Base-by-base conservation (phyloP, 2,113 vertebrate genomes). In the Passerina amoena region DNA sequence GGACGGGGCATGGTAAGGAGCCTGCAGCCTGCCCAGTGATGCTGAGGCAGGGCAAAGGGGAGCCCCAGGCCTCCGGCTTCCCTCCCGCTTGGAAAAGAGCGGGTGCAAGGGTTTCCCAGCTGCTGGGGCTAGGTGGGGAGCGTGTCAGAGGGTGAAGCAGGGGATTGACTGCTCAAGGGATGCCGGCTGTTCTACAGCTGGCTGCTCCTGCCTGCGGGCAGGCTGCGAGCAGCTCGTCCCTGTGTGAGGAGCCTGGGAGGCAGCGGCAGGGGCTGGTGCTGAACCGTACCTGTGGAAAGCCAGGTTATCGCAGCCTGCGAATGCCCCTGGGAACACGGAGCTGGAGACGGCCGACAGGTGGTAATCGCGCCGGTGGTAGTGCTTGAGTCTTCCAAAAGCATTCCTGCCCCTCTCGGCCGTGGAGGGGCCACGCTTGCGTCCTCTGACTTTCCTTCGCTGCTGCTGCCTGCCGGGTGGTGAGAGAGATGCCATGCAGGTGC, bases 271-370 rank as follows among this genome's bases (percentile, higher is more conserved):
- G 38, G 18, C 25, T 47, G 48, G 42, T 35, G 71, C 42, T 35
- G 60, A 54, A 27, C 3, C 0, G 19, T 96, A 97, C 95, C 97
- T 97, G 80, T 95, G 96, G 53, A 96, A 96, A 45, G 86, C 57
- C 71, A 40, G 54, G 64, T 92, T 96, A 42, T 2, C 81, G 87
- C 86, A 82, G 65, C 92, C 94, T 30, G 96, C 68, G 2, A 96
- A 76, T 1, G 86, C 90, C 22, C 94, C 71, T 0, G 93, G 91
- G 94, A 95, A 86, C 40, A 93, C 71, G 0, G 88, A 94, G 61
- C 94, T 91, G 76, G 86, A 94, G 40, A 92, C 83, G 25, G 94
- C 61, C 0, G 94, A 83, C 65, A 96, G 83, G 53, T 92, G 86
- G 68, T 96, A 97, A 35, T 82, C 57, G 0, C 86, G 88, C 30